Evolutionary conservation across 2,888 invertebrate species (phyloP).

Genomic region (Pristionchus mayeri): DNA sequence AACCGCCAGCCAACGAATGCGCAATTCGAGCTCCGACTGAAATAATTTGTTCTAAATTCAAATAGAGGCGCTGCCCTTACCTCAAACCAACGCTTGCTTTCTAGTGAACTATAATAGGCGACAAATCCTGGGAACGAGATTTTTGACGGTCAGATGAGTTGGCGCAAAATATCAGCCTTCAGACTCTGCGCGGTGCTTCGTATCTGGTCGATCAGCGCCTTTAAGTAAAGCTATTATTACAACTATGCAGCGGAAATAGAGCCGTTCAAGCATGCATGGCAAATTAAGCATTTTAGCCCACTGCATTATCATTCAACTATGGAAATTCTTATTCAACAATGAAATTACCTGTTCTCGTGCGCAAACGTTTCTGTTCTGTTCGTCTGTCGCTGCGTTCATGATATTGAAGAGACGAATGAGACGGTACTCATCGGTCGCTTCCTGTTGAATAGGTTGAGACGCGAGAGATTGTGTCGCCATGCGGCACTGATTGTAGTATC

Average conservation of each 20-base stretch:
- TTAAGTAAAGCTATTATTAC: background rate
- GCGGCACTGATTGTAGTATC: background rate
- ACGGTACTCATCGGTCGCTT: background rate
- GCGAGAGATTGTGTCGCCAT: background rate
- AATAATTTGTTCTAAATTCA: background rate
- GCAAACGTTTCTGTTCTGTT: background rate
- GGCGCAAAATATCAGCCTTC: background rate
- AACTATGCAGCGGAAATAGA: too few species aligned
- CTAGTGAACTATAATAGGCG: background rate
- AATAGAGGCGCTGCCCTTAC: background rate
- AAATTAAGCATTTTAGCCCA: too few species aligned
- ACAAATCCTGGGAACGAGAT: background rate
- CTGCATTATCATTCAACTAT: too few species aligned
- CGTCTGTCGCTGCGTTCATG: background rate
- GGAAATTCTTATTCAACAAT: too few species aligned
- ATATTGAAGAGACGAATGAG: background rate
- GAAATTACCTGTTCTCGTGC: background rate
- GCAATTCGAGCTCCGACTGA: background rate
- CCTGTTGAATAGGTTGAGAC: background rate
- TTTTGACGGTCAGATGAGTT: background rate
- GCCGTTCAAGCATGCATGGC: too few species aligned
- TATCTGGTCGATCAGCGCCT: background rate
- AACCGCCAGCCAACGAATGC: background rate
- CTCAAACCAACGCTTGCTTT: background rate
- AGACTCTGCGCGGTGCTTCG: background rate